phyloP scores from a whole-genome alignment of 2,888 invertebrate species.

The Sisyra nigra region DNA sequence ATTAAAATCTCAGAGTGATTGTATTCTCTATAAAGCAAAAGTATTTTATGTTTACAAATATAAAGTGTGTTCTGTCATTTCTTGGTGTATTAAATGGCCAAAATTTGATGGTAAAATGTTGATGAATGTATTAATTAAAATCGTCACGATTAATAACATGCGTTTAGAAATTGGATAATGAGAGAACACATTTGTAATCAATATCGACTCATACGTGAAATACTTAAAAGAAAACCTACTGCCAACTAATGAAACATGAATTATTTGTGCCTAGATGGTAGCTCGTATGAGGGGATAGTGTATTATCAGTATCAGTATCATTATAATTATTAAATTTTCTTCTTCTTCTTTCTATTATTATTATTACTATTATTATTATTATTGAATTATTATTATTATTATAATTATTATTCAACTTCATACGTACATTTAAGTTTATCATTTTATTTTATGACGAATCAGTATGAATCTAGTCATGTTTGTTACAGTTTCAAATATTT shows the following conservation, averaged over 20 bases:
- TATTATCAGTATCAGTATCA: no score
- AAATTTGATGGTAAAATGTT: background rate
- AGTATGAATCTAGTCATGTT: slow-evolving; percentile 37
- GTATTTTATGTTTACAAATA: slow-evolving; percentile 1
- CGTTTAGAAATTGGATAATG: background rate
- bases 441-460: slow-evolving; percentile 19
- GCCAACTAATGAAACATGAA: slow-evolving; percentile 7
- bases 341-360: no score
- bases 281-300: slow-evolving; percentile 1
- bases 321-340: no score
- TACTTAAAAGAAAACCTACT: slow-evolving; percentile 6
- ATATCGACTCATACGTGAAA: slow-evolving; percentile 7
- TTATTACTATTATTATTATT: no score
- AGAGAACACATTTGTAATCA: slow-evolving; percentile 2
- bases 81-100: background rate
- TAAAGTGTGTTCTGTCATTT: background rate
- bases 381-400: slow-evolving; percentile 7
- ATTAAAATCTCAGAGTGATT: slow-evolving; percentile 1
- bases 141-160: background rate
- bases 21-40: background rate
- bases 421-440: slow-evolving; percentile 9
- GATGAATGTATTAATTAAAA: background rate
- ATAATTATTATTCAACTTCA: slow-evolving; percentile 5
- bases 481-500: slow-evolving; percentile 37
- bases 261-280: slow-evolving; percentile 6